Conservation (phyloP, 2,113 vertebrate genomes). For the Brevimyrus niger region DNA sequence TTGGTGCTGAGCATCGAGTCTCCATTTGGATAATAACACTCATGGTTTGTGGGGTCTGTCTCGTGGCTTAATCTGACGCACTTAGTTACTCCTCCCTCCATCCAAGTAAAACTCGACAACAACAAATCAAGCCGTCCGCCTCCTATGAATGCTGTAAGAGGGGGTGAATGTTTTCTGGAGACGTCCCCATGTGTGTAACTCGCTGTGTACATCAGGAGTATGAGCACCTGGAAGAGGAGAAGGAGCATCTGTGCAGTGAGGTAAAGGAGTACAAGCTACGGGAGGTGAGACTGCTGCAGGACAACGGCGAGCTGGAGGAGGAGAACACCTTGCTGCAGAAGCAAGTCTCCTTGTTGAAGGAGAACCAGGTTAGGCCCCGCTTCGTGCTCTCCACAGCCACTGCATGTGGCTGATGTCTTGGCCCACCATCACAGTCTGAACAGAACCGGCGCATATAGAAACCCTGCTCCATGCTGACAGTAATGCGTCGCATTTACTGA, state of each 20-base stretch:
- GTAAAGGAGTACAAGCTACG: slow-evolving; percentile 69
- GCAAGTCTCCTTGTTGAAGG: slow-evolving; percentile 68
- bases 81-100: background rate
- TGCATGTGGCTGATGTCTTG: background rate
- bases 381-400: background rate
- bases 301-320: slow-evolving; percentile 69
- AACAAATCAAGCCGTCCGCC: background rate
- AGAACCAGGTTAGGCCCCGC: slow-evolving; percentile 62
- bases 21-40: background rate
- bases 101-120: background rate
- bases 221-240: slow-evolving; percentile 62
- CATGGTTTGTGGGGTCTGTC: background rate
- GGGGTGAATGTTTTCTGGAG: background rate
- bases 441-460: background rate
- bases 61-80: background rate
- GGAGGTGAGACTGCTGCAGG: slow-evolving; percentile 67
- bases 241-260: slow-evolving; percentile 60
- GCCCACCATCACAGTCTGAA: background rate
- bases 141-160: background rate
- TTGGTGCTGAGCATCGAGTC: background rate
- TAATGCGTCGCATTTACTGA: background rate
- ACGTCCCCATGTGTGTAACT: background rate
- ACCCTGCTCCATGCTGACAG: background rate
- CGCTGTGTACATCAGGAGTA: slow-evolving; percentile 51
- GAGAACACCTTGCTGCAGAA: slow-evolving; percentile 76